Evolutionary conservation across 2,113 vertebrate genomes (phyloP).

Genomic region (Raja brachyura): DNA sequence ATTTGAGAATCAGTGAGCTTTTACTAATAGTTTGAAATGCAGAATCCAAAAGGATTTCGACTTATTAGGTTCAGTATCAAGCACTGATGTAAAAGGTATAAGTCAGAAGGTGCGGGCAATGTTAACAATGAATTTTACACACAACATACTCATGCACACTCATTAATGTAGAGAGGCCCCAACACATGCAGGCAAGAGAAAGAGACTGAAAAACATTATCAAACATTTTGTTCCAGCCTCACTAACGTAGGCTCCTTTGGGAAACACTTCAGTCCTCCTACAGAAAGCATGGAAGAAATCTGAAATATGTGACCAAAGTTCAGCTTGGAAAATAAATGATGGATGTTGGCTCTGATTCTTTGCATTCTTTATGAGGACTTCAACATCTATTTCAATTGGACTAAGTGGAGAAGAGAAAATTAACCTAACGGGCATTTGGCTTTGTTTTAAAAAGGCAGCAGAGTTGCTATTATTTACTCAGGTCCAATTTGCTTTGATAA

Average conservation of each 20-base stretch:
- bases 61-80: constrained; percentile 5
- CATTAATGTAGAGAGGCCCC: background rate
- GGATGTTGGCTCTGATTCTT: background rate
- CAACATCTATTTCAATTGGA: background rate
- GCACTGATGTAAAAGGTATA: background rate
- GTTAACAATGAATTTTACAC: background rate
- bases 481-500: too few species aligned
- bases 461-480: background rate
- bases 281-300: background rate
- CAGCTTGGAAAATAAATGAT: background rate
- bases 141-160: background rate
- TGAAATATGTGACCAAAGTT: background rate
- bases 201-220: background rate
- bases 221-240: background rate
- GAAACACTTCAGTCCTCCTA: background rate
- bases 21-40: background rate
- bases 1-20: background rate
- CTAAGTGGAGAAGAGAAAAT: background rate
- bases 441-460: background rate
- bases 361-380: background rate
- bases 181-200: background rate
- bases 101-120: background rate
- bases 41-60: background rate
- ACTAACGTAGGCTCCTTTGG: background rate
- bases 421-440: background rate